A percentile compares a stretch with the other conserved stretches of the same genome.
These are phyloP conservation scores for Otus sunia DNA, from an alignment of 2,113 vertebrate genomes.

Conservation along the genomic window DNA sequence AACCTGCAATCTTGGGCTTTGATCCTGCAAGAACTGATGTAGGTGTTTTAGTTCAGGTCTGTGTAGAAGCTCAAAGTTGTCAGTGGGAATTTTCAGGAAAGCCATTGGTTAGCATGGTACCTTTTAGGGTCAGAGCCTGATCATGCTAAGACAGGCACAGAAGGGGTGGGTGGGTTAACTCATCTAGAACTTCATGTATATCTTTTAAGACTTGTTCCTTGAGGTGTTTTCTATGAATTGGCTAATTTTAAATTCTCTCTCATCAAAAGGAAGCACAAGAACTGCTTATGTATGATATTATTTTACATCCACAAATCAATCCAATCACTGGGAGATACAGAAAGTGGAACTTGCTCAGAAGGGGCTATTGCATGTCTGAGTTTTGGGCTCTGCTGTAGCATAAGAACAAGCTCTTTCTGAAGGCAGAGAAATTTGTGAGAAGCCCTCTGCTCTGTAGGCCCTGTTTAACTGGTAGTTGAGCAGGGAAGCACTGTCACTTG, in stretches of 20 bases:
- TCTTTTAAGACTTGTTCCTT: not conserved
- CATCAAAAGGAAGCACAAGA: not conserved
- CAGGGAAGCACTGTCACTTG: not conserved
- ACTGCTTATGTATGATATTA: not conserved
- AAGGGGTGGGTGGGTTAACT: not conserved
- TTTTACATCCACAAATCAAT: not conserved
- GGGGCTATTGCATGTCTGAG: not conserved
- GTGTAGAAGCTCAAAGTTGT: not conserved
- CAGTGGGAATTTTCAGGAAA: not conserved
- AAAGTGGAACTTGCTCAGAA: not conserved
- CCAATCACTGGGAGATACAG: not conserved
- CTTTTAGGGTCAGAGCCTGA: not conserved
- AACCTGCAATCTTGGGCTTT: not conserved
- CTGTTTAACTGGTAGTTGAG: not conserved
- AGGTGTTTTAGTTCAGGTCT: not conserved
- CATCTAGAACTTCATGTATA: not conserved
- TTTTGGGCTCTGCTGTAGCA: not conserved
- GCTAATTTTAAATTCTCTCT: not conserved
- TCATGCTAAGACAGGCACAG: not conserved
- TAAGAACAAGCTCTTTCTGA: not conserved
- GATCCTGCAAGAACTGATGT: not conserved
- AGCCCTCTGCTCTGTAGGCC: not conserved
- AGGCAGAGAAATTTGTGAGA: not conserved
- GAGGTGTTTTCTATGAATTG: not conserved
- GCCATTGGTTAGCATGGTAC: not conserved